A percentile compares a stretch with the other conserved stretches of the same genome.
Evolutionary conservation across 2,797 vertebrate genomes (phyloP).

Genomic region (Pelochelys cantorii): DNA sequence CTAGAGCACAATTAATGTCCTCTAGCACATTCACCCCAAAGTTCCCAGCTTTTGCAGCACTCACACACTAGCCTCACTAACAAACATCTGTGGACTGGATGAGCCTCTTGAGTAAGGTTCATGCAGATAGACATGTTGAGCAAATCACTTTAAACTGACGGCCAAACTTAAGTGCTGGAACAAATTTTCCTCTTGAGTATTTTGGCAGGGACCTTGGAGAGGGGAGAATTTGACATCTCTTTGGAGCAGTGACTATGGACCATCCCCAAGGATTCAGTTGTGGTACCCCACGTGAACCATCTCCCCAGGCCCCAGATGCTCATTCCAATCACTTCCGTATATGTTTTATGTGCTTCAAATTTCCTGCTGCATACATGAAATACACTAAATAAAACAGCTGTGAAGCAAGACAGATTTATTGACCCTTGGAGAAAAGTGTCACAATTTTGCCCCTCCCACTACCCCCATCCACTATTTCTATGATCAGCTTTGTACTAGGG

Average conservation of each 20-base stretch:
- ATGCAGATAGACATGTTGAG: not conserved
- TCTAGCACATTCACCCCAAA: not conserved
- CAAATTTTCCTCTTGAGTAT: not conserved
- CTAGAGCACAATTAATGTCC: not conserved
- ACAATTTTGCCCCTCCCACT: rapidly evolving
- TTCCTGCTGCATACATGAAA: not conserved
- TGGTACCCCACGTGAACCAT: rapidly evolving
- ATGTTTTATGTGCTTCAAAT: not conserved
- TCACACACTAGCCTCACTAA: constrained; percentile 36
- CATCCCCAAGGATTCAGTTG: rapidly evolving
- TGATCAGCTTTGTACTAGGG: rapidly evolving
- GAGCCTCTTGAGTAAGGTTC: constrained; percentile 34
- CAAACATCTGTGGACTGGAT: constrained; percentile 29
- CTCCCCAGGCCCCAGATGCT: rapidly evolving
- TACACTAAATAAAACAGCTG: not conserved
- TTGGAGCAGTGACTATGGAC: rapidly evolving
- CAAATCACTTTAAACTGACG: constrained; percentile 21
- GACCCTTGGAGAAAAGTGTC: not conserved
- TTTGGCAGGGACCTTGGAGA: rapidly evolving
- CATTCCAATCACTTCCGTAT: not conserved
- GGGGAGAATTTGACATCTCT: rapidly evolving
- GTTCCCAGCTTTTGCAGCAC: rapidly evolving
- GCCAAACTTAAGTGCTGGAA: constrained; percentile 11
- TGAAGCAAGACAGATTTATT: not conserved
- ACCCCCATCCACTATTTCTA: rapidly evolving